Conservation (phyloP, 2,113 vertebrate genomes). For the Aptenodytes patagonicus region DNA sequence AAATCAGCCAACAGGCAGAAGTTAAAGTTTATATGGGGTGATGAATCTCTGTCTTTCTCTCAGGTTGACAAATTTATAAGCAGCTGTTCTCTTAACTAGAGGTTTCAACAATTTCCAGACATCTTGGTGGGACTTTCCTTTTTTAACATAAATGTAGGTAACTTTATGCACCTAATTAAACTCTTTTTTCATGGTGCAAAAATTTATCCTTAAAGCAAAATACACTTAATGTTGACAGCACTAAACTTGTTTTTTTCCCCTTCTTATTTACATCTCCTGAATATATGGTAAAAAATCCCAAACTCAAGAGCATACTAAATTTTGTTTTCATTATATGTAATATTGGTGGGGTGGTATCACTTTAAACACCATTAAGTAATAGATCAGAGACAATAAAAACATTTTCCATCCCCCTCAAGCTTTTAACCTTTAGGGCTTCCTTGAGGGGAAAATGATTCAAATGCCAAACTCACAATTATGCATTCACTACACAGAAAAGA, state of each 20-base stretch:
- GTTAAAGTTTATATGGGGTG: not conserved
- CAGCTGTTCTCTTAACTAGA: not conserved
- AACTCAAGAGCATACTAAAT: not conserved
- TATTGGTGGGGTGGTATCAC: not conserved
- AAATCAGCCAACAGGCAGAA: not conserved
- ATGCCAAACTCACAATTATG: constrained; percentile 53
- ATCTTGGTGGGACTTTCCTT: not conserved
- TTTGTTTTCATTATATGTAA: not conserved
- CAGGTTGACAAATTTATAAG: not conserved
- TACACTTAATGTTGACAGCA: not conserved
- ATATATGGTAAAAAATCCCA: not conserved
- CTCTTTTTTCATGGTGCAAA: not conserved
- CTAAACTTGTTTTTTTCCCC: not conserved
- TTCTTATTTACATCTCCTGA: not conserved
- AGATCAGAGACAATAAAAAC: constrained; percentile 44
- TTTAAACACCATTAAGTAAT: constrained; percentile 4
- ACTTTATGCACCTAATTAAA: not conserved
- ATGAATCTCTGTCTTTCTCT: not conserved
- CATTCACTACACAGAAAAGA: not conserved
- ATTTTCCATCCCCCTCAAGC: constrained; percentile 22
- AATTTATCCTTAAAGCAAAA: not conserved
- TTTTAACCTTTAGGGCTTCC: constrained; percentile 56
- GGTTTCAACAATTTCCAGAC: not conserved
- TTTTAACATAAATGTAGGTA: not conserved
- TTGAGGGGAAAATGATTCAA: constrained; percentile 56